Evolutionary conservation across 2,888 invertebrate species (phyloP), one percentile per base, ranked within the genome.

Genomic region (Leptothorax acervorum): DNA sequence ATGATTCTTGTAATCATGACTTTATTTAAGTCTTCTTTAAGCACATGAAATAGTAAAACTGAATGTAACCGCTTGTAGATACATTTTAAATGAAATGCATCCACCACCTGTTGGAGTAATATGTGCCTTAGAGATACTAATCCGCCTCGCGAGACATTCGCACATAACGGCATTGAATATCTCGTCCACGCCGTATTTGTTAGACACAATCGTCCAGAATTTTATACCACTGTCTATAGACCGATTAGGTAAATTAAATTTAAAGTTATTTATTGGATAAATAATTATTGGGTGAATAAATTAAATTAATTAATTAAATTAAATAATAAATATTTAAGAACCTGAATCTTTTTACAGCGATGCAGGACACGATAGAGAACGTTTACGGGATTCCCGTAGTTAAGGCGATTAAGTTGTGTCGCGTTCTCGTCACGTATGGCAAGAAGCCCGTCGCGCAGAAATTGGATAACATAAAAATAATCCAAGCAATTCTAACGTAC

Each of bases 111-210:
- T 97, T 91, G 97, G 97, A 84, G 96, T 98, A 0, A 96, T 97
- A 23, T 97, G 97, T 87, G 96, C 97, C 74, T 93, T 99, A 71
- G 97, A 98, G 95, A 97, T 99, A 88, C 95, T 99, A 68, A 97
- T 96, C 74, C 96, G 98, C 87, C 94, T 99, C 57, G 96, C 97
- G 0, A 96, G 98, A 92, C 97, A 98, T 94, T 98, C 98, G 11
- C 95, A 96, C 60, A 96, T 97, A 87, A 96, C 96, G 76, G 96
- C 97, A 0, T 94, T 96, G 57, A 96, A 95, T 92, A 96, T 98
- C 81, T 95, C 96, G 18, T 95, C 96, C 66, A 96, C 96, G 88
- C 96, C 96, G 0, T 95, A 96, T 88, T 95, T 99, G 23, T 95
- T 99, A 87, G 95, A 96, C 2, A 95, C 95, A 23, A 95, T 98